Evolutionary conservation across 2,888 invertebrate species (phyloP), one percentile per base, ranked within the genome.

Genomic region (Cryptocephalus moraei): DNA sequence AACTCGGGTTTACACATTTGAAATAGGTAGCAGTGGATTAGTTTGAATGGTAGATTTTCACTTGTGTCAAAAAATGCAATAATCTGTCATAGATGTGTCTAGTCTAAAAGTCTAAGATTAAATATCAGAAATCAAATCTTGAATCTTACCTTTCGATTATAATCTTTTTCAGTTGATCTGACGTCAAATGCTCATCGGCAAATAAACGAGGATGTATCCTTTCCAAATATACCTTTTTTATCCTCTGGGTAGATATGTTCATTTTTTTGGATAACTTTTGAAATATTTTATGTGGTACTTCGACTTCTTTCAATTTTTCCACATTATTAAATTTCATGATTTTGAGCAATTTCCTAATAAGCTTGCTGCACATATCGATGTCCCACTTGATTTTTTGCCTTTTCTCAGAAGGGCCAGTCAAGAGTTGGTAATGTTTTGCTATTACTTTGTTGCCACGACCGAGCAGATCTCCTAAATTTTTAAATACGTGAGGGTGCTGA

Each of bases 191-290:
- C n/a, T 48, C 41, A 9, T 44, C 44, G n/a, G 50, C 45, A 42
- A 61, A 62, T 33, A 61, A 42, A 31, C 49, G 47, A 4, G 59
- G 55, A 43, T 61, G 50, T 8, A 61, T 47, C n/a, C 43, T 56
- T 1, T 39, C 13, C 0, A 51, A 33, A 61, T 61, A 62, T 9
- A 49, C 57, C 9, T 46, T 40, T 32, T 46, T 48, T 39, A 60
- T 49, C 44, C 51, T 55, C 32, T 39, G 34, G 2, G 46, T 11
- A 8, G 58, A 49, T 12, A 60, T 48, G 11, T 56, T 52, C 47
- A 62, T 45, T 31, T 54, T 51, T 40, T 43, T 41, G 0, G 60
- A 54, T 47, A 62, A 32, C 38, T 53, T 43, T 2, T 44, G 41
- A 58, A 59, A 62, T 39, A 60, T 52, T 9, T 47, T 32, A 1